Evolutionary conservation across 2,113 vertebrate genomes (phyloP), one percentile per base, ranked within the genome.

Genomic region (Eulacestoma nigropectus): DNA sequence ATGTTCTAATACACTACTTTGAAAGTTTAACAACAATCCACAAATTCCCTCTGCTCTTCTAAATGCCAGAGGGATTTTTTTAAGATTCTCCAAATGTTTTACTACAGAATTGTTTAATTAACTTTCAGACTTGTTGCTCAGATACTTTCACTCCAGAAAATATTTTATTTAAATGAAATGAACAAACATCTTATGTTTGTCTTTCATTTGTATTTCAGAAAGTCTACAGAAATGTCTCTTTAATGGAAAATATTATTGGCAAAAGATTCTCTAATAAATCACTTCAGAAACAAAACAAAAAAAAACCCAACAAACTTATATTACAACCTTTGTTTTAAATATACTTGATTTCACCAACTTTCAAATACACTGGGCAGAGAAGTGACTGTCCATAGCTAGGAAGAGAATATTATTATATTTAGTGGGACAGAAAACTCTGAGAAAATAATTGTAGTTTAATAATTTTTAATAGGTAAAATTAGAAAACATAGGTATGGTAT

Each of bases 41-140:
- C 67, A 84, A 86, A 94, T 94, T 96, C 93, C 84, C 73, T 86
- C 68, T 82, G 72, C 68, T 88, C 77, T 89, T 91, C 50, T 87
- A 83, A 94, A 94, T 75, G 44, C 63, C 77, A 92, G 78, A 79
- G 26, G 59, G 39, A 41, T 32, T 91, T 78, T 91, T 85, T 79
- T 19, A 69, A 87, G 79, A 86, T 87, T 95, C 46, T 93, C 84
- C 67, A 91, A 96, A 96, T 95, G 70, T 85, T 95, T 90, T 94
- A 33, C 53, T 32, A 62, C 20, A 65, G 63, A 95, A 81, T 68
- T 83, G 12, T 35, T 85, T 97, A 94, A 93, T 94, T 88, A 86
- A 94, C 62, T 90, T 75, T 82, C 62, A 97, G 78, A 86, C 25
- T 57, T 76, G 64, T 93, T 83, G 64, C 47, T 97, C 30, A 96